These are phyloP conservation scores for Irena cyanogastra DNA, from an alignment of 2,113 vertebrate species.

Conservation along the genomic window DNA sequence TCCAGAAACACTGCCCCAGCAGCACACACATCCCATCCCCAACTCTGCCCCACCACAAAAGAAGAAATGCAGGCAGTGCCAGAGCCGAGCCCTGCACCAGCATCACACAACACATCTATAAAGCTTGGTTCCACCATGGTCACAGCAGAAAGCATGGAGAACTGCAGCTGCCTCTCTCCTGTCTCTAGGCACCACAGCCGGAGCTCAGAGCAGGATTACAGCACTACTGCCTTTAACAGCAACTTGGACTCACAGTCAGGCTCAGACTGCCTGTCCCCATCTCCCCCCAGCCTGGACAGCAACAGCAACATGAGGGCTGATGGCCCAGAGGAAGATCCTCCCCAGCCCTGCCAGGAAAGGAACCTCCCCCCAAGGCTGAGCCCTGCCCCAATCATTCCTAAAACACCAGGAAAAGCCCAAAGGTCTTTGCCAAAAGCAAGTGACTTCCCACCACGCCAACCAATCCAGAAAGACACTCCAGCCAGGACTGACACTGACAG, in stretches of 20 bases:
- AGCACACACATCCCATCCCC: background rate
- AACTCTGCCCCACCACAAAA: background rate
- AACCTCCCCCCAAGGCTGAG: background rate
- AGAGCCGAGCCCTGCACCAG: background rate
- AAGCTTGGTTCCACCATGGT: background rate
- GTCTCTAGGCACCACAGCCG: background rate
- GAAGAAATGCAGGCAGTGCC: background rate
- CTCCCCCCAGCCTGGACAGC: conserved; percentile 6
- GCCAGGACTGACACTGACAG: background rate
- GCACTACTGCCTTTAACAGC: conserved; percentile 40
- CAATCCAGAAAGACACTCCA: background rate
- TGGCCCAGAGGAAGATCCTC: background rate
- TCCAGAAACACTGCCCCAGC: background rate
- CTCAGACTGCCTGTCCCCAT: conserved; percentile 13
- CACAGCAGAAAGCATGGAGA: background rate
- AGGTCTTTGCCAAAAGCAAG: background rate
- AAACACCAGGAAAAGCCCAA: background rate
- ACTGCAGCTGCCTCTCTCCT: background rate
- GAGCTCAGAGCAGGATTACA: conserved; percentile 14
- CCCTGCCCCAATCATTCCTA: background rate
- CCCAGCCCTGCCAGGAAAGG: background rate
- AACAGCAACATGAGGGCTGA: conserved; percentile 5
- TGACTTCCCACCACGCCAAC: background rate
- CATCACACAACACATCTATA: background rate
- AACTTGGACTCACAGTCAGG: conserved; percentile 41